Evolutionary conservation across 2,113 vertebrate genomes (phyloP).

Genomic region (Mola mola): DNA sequence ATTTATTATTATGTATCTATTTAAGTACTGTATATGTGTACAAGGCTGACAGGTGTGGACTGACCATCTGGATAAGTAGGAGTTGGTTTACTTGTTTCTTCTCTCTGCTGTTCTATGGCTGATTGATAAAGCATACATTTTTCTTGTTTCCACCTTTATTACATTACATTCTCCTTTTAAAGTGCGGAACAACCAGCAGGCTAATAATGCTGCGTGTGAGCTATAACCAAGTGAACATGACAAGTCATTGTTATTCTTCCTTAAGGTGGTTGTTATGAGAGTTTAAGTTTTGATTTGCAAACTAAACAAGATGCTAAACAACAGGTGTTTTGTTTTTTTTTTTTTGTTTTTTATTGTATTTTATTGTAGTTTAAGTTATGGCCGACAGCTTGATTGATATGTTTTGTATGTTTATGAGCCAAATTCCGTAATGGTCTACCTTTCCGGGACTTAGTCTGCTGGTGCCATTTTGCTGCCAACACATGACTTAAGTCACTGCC

Average conservation of each 20-base stretch:
- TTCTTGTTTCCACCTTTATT: constrained; percentile 13
- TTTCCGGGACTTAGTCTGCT: background rate
- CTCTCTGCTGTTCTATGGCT: background rate
- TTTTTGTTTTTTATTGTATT: too few species aligned
- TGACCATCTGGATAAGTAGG: constrained; percentile 16
- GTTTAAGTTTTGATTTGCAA: background rate
- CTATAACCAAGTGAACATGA: background rate
- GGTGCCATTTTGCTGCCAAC: constrained; percentile 10
- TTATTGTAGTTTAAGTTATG: too few species aligned
- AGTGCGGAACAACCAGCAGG: background rate
- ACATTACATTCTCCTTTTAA: constrained; percentile 1
- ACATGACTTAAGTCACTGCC: too few species aligned
- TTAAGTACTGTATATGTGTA: background rate
- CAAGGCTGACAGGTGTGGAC: background rate
- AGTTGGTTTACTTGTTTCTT: background rate
- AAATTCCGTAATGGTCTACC: background rate
- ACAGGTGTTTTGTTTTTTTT: too few species aligned
- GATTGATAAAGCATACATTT: too few species aligned
- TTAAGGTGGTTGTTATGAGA: constrained; percentile 10
- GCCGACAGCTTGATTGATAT: background rate
- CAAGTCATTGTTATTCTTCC: background rate
- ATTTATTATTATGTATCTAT: background rate
- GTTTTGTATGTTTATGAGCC: background rate
- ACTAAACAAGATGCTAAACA: background rate
- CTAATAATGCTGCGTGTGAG: background rate